Evolutionary conservation across 2,888 invertebrate genomes (phyloP).

Genomic region (Ichneumoninae sp.): DNA sequence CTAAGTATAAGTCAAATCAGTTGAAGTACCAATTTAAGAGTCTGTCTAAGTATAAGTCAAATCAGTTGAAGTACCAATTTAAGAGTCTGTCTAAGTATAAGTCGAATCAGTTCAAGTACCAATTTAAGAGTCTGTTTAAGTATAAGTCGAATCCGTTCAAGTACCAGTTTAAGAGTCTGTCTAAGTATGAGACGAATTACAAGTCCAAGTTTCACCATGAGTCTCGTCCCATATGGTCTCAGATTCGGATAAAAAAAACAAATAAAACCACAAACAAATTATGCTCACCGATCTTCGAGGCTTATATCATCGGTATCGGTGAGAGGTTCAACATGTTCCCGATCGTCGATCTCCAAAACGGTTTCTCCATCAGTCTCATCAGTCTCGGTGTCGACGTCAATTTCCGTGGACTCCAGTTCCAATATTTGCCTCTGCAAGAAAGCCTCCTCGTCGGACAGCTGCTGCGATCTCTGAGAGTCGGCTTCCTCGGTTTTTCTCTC

Average conservation of each 20-base stretch:
- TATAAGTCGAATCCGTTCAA: too few relatives aligned
- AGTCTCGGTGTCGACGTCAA: slow-evolving; percentile 92
- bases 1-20: too few relatives aligned
- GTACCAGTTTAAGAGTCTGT: too few relatives aligned
- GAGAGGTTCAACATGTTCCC: slow-evolving; percentile 74
- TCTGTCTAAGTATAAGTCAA: too few relatives aligned
- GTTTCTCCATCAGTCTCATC: slow-evolving; percentile 92
- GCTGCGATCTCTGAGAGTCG: slow-evolving; percentile 88
- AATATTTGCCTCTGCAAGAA: slow-evolving; percentile 90
- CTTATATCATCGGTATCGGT: slow-evolving; percentile 78
- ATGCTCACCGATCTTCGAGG: slow-evolving; percentile 79
- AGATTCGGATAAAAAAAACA: background rate
- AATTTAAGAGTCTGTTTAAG: too few relatives aligned
- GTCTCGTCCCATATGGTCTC: background rate
- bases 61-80: too few relatives aligned
- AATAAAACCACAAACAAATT: background rate
- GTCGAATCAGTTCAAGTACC: too few relatives aligned
- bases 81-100: too few relatives aligned
- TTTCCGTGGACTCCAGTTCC: slow-evolving; percentile 90
- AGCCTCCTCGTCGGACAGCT: slow-evolving; percentile 91
- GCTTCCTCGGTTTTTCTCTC: slow-evolving; percentile 87
- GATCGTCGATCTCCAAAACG: slow-evolving; percentile 84
- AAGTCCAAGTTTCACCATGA: too few relatives aligned
- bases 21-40: too few relatives aligned
- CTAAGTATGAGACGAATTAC: too few relatives aligned